Evolutionary conservation across 2,113 vertebrate genomes (phyloP).

Genomic region (Antigone vipio): DNA sequence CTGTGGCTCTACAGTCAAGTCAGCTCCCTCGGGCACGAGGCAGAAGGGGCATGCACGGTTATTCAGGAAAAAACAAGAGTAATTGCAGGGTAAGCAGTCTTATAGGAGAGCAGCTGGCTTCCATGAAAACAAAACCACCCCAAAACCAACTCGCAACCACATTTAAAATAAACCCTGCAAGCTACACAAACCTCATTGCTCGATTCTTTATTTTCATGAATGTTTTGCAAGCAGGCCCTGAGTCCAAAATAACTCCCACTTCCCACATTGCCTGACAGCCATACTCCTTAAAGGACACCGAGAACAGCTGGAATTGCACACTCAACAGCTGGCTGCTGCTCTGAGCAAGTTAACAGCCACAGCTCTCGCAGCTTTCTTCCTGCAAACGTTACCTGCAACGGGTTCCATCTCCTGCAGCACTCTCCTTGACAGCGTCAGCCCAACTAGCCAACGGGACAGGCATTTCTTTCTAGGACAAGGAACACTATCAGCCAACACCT

Average conservation of each 20-base stretch:
- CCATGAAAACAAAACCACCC: not conserved
- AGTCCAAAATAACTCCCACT: not conserved
- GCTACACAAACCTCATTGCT: not conserved
- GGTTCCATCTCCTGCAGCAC: not conserved
- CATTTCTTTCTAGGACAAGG: not conserved
- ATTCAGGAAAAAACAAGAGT: not conserved
- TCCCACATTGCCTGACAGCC: not conserved
- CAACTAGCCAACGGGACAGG: rapidly evolving
- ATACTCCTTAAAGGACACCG: not conserved
- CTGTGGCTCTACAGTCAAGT: not conserved
- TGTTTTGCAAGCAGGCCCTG: not conserved
- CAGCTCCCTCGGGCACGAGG: not conserved
- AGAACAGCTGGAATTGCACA: rapidly evolving
- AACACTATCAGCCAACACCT: not conserved
- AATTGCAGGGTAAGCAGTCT: not conserved
- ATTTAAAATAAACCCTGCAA: not conserved
- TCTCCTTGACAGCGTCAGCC: not conserved
- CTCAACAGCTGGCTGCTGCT: not conserved
- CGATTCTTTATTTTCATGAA: rapidly evolving
- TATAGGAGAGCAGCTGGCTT: not conserved
- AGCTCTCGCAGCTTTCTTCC: not conserved
- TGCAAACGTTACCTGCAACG: rapidly evolving
- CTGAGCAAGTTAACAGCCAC: rapidly evolving
- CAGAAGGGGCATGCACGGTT: not conserved
- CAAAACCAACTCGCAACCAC: not conserved